Evolutionary conservation across 1,140 invertebrate species (phyloP).

Genomic region (Procambarus clarkii): DNA sequence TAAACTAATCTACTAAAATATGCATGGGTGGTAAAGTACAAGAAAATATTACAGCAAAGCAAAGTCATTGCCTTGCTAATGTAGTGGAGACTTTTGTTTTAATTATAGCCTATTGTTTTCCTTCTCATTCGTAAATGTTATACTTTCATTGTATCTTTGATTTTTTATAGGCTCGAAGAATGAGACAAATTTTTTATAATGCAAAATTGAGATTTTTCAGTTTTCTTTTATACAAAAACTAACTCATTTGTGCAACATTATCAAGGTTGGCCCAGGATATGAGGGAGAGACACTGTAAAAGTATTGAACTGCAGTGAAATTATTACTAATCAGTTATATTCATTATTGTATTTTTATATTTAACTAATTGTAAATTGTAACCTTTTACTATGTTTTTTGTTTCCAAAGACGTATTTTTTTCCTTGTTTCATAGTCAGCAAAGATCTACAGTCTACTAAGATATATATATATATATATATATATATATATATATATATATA

Average conservation of each 20-base stretch:
- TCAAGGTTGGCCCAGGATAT: constrained; percentile 49
- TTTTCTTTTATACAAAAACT: constrained; percentile 13
- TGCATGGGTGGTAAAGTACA: constrained; percentile 62
- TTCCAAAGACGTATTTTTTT: background rate
- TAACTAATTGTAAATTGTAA: background rate
- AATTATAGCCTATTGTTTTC: constrained; percentile 35
- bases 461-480: too few species aligned
- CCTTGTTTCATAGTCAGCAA: background rate
- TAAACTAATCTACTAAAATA: constrained; percentile 59
- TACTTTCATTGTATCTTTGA: constrained; percentile 11
- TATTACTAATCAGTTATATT: background rate
- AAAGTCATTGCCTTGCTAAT: constrained; percentile 38
- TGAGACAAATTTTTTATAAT: constrained; percentile 35
- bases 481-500: too few species aligned
- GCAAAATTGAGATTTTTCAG: constrained; percentile 25
- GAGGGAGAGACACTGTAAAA: constrained; percentile 35
- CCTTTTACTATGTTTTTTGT: background rate
- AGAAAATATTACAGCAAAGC: constrained; percentile 33
- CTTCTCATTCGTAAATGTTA: constrained; percentile 23
- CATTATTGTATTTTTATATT: background rate
- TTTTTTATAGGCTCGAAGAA: constrained; percentile 29
- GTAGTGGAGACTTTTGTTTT: constrained; percentile 31
- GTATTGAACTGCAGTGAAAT: background rate
- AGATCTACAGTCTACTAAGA: background rate
- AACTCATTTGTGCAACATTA: constrained; percentile 25